Evolutionary conservation across 2,113 vertebrate species (phyloP), one percentile per base, ranked within the genome.

Genomic region (Fregetta grallaria): DNA sequence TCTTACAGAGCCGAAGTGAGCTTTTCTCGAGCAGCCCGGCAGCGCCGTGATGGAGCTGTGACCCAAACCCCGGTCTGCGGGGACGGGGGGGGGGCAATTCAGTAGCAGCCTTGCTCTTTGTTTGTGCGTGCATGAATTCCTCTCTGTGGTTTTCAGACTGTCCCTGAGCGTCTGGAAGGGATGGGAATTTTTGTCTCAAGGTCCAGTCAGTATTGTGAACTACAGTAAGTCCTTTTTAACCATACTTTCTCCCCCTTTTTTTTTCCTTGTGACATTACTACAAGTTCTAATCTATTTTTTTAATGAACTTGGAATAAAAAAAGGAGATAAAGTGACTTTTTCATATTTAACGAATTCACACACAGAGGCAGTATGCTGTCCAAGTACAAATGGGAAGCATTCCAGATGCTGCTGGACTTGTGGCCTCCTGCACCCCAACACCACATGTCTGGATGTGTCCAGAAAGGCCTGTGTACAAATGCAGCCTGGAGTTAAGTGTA

Each of bases 1-100:
- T 29, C 29, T 38, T n/a, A 34, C 53, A 68, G 19, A 65, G 23
- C 20, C 0, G 0, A 82, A 36, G 21, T 1, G 56, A 76, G 40
- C 27, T 72, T 72, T 67, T 47, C 77, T 77, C 0, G 2, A 73
- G 70, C 40, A 45, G 29, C 52, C 6, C 42, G 50, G 52, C 22
- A 63, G 49, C 3, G 1, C 50, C 1, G 0, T 4, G n/a, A 7
- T 29, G 38, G 45, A 66, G 21, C 75, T 81, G 21, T 58, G 23
- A 66, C 36, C 22, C 67, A 72, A 56, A 36, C 45, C 14, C 34
- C 25, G 1, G 4, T 21, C 44, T 27, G 1, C 8, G 14, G 50
- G 38, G 38, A 38, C n/a, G n/a, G n/a, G 38, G 38, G 38, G 38
- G 44, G 26, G 47, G 14, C 49, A 65, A 22, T 70, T 91, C 55